Conservation (phyloP, 2,797 vertebrate species). For the Cephalopachus bancanus region DNA sequence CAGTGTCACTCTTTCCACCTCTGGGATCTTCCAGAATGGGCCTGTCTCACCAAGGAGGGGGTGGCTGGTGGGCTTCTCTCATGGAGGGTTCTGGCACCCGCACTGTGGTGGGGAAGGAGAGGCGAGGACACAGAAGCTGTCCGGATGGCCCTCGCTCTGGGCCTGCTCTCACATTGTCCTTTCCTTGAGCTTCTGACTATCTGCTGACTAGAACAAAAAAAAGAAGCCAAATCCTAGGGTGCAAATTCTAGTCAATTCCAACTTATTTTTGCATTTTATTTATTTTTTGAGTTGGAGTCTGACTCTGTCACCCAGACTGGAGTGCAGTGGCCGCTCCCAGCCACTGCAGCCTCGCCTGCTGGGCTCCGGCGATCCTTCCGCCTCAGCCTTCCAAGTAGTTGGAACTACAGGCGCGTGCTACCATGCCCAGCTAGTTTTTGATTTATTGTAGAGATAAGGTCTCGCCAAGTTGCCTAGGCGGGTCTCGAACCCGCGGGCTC, state of each 20-base stretch:
- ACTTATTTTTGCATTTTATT: neutral
- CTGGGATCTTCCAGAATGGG: conserved; percentile 48
- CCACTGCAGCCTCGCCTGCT: too few species aligned
- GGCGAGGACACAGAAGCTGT: neutral
- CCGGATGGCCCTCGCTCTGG: neutral
- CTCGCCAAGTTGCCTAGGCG: too few species aligned
- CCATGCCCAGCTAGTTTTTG: too few species aligned
- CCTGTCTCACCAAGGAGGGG: neutral
- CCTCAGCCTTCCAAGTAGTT: too few species aligned
- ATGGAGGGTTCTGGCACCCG: neutral
- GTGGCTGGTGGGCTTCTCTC: conserved; percentile 37
- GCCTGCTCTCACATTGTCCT: conserved; percentile 24
- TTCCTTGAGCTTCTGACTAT: conserved; percentile 43
- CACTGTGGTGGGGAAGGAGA: too few species aligned
- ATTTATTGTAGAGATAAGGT: too few species aligned
- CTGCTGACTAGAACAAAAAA: conserved; percentile 59
- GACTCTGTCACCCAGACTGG: too few species aligned
- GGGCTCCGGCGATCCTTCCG: too few species aligned
- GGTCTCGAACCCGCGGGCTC: too few species aligned
- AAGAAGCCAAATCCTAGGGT: conserved; percentile 45
- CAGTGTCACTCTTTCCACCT: conserved; percentile 24
- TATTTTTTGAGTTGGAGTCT: too few species aligned
- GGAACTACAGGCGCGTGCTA: too few species aligned
- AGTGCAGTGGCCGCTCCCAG: too few species aligned
- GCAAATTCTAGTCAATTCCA: conserved; percentile 50